Conservation (phyloP, 2,113 vertebrate species). For the Hemiscyllium ocellatum region DNA sequence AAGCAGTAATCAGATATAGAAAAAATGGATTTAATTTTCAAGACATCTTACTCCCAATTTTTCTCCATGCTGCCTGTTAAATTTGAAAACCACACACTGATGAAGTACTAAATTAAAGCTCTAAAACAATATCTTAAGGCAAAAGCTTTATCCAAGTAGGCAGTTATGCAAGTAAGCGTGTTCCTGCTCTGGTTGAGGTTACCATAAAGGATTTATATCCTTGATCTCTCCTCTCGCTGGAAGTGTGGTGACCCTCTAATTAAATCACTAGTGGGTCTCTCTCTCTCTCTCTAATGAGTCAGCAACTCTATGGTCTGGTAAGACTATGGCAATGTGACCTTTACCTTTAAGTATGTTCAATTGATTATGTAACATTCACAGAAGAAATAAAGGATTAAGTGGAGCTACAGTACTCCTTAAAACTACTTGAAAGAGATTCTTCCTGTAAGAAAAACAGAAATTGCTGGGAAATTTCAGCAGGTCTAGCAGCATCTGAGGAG, state of each 20-base stretch:
- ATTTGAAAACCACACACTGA: not conserved
- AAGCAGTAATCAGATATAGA: not conserved
- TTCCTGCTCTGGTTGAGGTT: too few species aligned
- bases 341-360: not conserved
- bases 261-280: too few species aligned
- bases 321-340: too few species aligned
- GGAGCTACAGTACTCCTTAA: not conserved
- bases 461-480: too few species aligned
- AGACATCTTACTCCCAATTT: not conserved
- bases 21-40: not conserved
- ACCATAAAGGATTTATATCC: too few species aligned
- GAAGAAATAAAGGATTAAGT: not conserved
- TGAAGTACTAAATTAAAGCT: not conserved
- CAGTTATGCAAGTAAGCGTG: too few species aligned
- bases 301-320: too few species aligned
- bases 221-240: too few species aligned
- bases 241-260: too few species aligned
- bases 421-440: not conserved
- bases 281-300: too few species aligned
- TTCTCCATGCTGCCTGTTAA: not conserved
- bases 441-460: not conserved
- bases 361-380: not conserved
- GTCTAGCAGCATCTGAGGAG: too few species aligned
- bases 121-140: not conserved
- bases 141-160: not conserved